A percentile compares a stretch with the other conserved stretches of the same genome.
Evolutionary conservation across 2,797 vertebrate genomes (phyloP).

Genomic region (Margarornis squamiger): DNA sequence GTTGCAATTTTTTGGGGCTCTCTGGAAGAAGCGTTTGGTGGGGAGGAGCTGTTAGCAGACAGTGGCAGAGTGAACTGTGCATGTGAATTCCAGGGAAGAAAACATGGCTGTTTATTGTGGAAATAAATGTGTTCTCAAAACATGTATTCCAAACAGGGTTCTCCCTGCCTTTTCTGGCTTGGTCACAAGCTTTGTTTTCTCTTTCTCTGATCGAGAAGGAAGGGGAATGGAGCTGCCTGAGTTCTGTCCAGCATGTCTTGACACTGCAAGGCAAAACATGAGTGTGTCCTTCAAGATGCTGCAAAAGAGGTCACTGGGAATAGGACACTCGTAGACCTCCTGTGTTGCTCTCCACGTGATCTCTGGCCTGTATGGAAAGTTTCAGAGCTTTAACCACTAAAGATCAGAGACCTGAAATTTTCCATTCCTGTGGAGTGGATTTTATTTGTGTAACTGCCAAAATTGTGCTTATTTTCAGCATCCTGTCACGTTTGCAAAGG

Average conservation of each 20-base stretch:
- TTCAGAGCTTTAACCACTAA: neutral
- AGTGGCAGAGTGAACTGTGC: neutral
- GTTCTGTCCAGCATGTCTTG: neutral
- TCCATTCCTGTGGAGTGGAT: neutral
- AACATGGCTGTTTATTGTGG: neutral
- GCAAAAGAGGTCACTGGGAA: neutral
- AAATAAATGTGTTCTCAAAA: neutral
- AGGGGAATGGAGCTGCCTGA: neutral
- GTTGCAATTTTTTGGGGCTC: neutral
- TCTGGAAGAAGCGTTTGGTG: neutral
- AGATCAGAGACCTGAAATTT: neutral
- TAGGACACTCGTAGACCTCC: neutral
- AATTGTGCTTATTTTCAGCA: neutral
- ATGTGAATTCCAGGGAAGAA: neutral
- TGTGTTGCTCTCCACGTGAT: neutral
- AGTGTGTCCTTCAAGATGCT: neutral
- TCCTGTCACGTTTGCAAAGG: neutral
- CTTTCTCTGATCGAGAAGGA: neutral
- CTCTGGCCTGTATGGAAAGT: neutral
- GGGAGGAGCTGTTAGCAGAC: neutral
- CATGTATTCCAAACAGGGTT: neutral
- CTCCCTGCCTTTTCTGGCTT: neutral
- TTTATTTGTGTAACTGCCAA: neutral
- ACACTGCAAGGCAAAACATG: neutral
- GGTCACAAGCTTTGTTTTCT: neutral